Percentiles rank a stretch among this genome's conserved stretches.
phyloP scores from a whole-genome alignment of 2,797 vertebrate genomes.

The Acridotheres tristis region DNA sequence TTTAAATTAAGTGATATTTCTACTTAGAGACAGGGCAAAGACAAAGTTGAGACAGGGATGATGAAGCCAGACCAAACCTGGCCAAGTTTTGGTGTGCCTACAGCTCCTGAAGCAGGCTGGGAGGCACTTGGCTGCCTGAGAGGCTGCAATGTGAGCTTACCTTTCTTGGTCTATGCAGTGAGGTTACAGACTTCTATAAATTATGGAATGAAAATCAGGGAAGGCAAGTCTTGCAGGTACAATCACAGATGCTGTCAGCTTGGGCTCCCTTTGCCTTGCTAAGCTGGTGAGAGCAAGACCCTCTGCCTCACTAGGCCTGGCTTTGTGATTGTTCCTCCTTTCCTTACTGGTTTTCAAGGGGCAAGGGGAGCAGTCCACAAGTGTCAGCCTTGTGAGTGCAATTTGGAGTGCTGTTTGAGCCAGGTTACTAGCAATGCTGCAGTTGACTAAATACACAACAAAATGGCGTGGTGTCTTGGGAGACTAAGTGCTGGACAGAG shows the following conservation, averaged over 20 bases:
- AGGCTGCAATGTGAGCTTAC: background rate
- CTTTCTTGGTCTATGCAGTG: background rate
- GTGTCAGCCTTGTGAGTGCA: background rate
- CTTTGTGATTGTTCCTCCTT: background rate
- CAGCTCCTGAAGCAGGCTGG: too few relatives aligned
- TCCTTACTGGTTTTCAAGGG: background rate
- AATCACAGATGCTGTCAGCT: fast-evolving
- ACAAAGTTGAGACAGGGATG: too few relatives aligned
- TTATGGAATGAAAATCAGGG: background rate
- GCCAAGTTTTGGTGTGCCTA: too few relatives aligned
- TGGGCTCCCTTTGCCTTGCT: background rate
- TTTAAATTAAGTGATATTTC: background rate
- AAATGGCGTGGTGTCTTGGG: background rate
- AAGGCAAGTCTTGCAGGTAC: background rate
- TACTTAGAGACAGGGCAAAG: background rate
- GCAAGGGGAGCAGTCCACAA: background rate
- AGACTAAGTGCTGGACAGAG: background rate
- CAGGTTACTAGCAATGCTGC: background rate
- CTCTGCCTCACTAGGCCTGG: background rate
- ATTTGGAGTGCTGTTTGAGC: background rate
- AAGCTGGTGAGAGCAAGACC: background rate
- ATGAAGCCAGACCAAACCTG: too few relatives aligned
- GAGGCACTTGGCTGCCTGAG: too few relatives aligned
- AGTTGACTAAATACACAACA: background rate
- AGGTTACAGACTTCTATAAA: background rate